A percentile compares a stretch with the other conserved stretches of the same genome.
phyloP scores from a whole-genome alignment of 1,140 invertebrate species.

The Caenorhabditis brenneri region DNA sequence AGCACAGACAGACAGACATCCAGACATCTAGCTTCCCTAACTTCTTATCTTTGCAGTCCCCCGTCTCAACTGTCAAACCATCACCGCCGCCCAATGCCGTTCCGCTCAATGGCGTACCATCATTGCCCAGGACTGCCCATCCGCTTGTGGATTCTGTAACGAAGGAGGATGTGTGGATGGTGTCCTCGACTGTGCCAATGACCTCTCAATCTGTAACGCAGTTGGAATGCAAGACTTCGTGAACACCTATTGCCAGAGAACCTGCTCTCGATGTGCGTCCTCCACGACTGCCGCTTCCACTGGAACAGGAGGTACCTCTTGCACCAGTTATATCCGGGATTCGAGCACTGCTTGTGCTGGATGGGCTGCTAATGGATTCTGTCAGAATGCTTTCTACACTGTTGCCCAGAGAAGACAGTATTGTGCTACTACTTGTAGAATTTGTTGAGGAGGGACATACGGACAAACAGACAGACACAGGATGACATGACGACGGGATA shows the following conservation, averaged over 20 bases:
- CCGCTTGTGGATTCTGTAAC: slow-evolving; percentile 30
- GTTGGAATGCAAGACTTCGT: slow-evolving; percentile 25
- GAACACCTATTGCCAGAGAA: not conserved
- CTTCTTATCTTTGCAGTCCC: slow-evolving; percentile 38
- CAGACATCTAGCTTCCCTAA: no score
- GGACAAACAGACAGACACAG: not conserved
- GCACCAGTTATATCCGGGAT: not conserved
- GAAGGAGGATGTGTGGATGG: not conserved
- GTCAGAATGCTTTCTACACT: not conserved
- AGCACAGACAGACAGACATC: no score
- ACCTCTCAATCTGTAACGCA: not conserved
- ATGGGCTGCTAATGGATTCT: slow-evolving; percentile 38
- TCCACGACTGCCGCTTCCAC: not conserved
- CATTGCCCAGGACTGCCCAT: slow-evolving; percentile 16
- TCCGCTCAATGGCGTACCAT: not conserved
- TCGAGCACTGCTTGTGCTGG: not conserved
- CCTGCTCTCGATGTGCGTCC: not conserved
- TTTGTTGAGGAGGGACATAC: not conserved
- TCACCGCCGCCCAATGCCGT: not conserved
- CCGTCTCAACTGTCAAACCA: slow-evolving; percentile 26
- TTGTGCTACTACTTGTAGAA: not conserved
- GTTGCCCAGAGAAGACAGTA: not conserved
- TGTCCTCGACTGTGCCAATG: not conserved
- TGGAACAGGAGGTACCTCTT: not conserved
- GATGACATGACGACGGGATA: not conserved